phyloP scores from a whole-genome alignment of 1,140 invertebrate species.

The Maconellicoccus hirsutus region DNA sequence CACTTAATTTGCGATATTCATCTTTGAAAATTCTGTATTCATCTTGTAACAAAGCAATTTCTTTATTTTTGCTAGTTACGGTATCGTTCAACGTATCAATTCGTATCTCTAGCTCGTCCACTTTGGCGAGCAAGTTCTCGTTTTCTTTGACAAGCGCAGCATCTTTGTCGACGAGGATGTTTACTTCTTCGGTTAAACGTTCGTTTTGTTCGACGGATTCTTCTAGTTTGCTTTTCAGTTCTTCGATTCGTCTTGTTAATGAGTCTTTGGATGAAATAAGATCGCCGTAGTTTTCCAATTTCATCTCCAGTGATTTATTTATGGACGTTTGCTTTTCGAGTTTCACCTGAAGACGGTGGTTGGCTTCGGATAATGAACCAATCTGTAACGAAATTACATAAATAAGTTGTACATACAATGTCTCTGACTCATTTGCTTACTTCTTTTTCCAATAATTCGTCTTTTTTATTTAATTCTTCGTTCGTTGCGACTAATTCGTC shows the following conservation, averaged over 20 bases:
- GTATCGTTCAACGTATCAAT: background rate
- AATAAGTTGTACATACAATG: background rate
- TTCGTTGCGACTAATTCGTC: background rate
- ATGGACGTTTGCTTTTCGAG: background rate
- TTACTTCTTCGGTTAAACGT: background rate
- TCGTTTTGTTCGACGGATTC: background rate
- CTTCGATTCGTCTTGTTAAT: background rate
- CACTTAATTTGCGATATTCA: background rate
- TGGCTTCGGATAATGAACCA: background rate
- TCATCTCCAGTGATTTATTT: background rate
- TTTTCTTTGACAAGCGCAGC: background rate
- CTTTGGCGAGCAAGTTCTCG: background rate
- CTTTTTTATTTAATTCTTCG: too few species aligned
- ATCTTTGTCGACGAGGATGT: background rate
- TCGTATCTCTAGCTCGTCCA: background rate
- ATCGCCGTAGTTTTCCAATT: background rate
- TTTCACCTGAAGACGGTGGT: background rate
- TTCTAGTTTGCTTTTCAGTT: background rate
- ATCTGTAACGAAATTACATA: background rate
- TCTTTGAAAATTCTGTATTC: constrained; percentile 14
- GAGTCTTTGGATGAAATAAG: background rate
- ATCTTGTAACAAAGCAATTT: background rate
- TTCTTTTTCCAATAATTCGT: background rate
- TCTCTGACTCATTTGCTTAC: background rate
- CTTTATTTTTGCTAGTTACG: background rate